Conservation (phyloP, 2,113 vertebrate species). For the Trichechus manatus region DNA sequence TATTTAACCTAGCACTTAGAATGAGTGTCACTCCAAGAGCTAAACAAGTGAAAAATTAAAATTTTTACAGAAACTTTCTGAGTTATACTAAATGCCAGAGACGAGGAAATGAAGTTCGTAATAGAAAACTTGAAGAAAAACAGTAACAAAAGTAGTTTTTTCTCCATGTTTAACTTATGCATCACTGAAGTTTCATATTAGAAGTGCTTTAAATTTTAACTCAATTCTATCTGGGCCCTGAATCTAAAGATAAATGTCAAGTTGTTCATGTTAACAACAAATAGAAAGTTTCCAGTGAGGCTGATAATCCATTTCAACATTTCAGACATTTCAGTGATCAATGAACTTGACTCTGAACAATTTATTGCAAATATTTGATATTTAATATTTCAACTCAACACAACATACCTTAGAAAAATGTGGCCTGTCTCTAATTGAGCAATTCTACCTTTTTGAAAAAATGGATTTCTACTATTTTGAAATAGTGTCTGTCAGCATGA, state of each 20-base stretch:
- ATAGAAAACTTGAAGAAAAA: not conserved
- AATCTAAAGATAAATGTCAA: conserved; percentile 59
- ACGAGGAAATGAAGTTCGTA: not conserved
- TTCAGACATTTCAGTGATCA: conserved; percentile 72
- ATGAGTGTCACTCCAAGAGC: not conserved
- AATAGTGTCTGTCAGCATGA: not conserved
- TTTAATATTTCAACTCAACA: conserved; percentile 57
- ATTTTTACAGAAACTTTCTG: conserved; percentile 47
- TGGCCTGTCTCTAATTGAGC: not conserved
- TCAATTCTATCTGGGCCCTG: not conserved
- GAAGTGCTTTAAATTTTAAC: conserved; percentile 56
- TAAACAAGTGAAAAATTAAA: not conserved
- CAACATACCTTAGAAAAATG: conserved; percentile 48
- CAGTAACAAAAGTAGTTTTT: not conserved
- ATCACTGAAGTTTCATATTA: conserved; percentile 32
- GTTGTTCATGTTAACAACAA: not conserved
- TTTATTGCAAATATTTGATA: conserved; percentile 71
- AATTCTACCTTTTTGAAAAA: not conserved
- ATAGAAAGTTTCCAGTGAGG: not conserved
- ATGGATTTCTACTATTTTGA: conserved; percentile 36
- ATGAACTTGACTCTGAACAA: conserved; percentile 81
- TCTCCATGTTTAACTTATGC: conserved; percentile 28
- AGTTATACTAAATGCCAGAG: not conserved
- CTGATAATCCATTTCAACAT: not conserved
- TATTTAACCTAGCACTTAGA: not conserved